A percentile compares a stretch with the other conserved stretches of the same genome.
Evolutionary conservation across 2,113 vertebrate genomes (phyloP).

Genomic region (Callipepla squamata): DNA sequence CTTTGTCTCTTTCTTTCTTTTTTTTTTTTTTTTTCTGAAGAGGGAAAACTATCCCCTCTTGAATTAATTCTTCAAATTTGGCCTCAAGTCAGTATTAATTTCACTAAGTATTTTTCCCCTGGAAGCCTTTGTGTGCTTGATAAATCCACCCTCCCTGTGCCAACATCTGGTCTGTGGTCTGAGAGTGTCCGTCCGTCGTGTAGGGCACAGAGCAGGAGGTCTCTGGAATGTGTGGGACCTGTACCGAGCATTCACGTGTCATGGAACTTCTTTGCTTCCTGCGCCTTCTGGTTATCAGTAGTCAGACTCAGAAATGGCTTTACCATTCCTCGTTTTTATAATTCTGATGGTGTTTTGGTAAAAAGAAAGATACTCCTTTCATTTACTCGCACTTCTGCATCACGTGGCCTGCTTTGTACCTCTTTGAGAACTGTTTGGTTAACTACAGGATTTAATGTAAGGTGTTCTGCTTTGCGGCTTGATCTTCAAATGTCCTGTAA

Average conservation of each 20-base stretch:
- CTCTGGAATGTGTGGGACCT: neutral
- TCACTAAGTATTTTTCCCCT: neutral
- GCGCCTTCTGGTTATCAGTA: neutral
- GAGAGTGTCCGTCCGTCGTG: neutral
- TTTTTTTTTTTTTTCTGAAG: neutral
- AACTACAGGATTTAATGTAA: neutral
- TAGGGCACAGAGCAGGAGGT: neutral
- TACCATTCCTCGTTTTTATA: neutral
- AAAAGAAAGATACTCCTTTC: neutral
- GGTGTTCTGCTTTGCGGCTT: neutral
- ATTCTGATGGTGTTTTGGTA: neutral
- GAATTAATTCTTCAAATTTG: neutral
- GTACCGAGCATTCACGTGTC: rapidly evolving
- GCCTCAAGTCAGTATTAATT: neutral
- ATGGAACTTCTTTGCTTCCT: neutral
- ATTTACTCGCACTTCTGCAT: neutral
- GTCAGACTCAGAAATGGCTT: neutral
- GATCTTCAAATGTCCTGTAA: neutral
- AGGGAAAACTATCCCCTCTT: neutral
- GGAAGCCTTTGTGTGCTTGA: neutral
- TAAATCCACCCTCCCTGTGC: neutral
- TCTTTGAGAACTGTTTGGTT: neutral
- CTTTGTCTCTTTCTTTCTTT: neutral
- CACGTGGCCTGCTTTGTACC: neutral
- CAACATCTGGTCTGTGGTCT: rapidly evolving